Evolutionary conservation across 2,888 invertebrate genomes (phyloP), one percentile per base, ranked within the genome.

Genomic region (Sceliomorpha sp.): DNA sequence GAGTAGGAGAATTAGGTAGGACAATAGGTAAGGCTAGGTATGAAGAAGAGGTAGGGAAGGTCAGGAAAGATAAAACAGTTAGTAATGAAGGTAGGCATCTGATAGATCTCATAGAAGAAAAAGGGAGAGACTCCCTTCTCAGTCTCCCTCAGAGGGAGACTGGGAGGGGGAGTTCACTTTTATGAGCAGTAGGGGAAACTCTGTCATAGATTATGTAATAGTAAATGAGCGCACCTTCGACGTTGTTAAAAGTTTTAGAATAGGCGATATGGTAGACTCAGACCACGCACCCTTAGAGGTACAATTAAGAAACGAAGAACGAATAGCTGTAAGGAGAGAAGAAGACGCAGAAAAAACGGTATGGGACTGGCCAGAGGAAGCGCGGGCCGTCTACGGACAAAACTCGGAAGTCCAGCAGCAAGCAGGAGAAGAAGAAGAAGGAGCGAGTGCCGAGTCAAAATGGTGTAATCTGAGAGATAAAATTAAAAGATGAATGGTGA

Each of bases 271-370:
- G 32, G 10, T 10, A 10, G 32, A 32, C 12, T 32, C 32, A 1
- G 32, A 32, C 6, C 32, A 32, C 12, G 32, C 32, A 32, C 32
- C 32, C 1, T n/a, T 32, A n/a, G 9, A 32, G 12, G 5, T 32
- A n/a, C 17, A 15, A 29, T 20, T 3, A 39, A 9, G 10, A 51
- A 12, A 48, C 2, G 20, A 20, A 20, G 20, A 20, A 20, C 20
- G 3, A 20, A 5, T 1, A 1, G 6, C 8, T 1, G 13, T 36
- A 7, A 34, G 47, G 45, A 8, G 32, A 17, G 47, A 47, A 20
- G 45, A 34, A 13, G 37, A 32, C 8, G 12, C 8, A 12, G 3
- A 17, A 12, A 6, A 24, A 20, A 20, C 5, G n/a, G n/a, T n/a
- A n/a, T n/a, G n/a, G n/a, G n/a, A n/a, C n/a, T n/a, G 9, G 14